Evolutionary conservation across 2,888 invertebrate species (phyloP), one percentile per base, ranked within the genome.

Genomic region (Rotaria magnacalcarata): DNA sequence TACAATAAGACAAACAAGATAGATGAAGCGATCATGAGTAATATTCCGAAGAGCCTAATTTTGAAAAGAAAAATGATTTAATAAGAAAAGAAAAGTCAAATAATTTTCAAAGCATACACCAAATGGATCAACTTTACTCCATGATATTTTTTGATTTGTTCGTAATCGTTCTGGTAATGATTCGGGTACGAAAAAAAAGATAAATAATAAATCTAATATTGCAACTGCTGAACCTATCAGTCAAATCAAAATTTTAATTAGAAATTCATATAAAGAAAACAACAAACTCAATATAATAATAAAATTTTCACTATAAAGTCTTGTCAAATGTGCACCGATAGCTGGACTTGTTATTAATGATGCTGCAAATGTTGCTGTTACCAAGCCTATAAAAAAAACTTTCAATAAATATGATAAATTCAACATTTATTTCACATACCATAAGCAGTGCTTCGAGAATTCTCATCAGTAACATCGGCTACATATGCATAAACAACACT

Each of bases 401-500:
- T 60, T 87, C 90, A 91, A 85, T 85, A n/a, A 58, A 60, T 27
- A 86, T 47, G 86, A 52, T 52, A 74, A 84, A 67, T 84, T 41
- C 56, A 67, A 43, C 41, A 86, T 24, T 80, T 54, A 14, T 91
- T 90, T 89, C 96, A 97, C 90, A 97, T 93, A 86, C 97, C 97
- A 92, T 98, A 98, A 16, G 97, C 97, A 88, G 95, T 93, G 89
- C 96, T 96, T 87, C 98, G 93, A 91, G 97, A 96, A 90, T 95
- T 95, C 90, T 97, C 96, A 89, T 96, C 96, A 54, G 99, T 99
- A 86, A 99, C 96, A 92, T 99, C 99, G 74, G 99, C 98, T 88
- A 99, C 99, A 92, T 99, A 99, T 85, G 99, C 99, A 92, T 99
- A 97, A 87, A 99, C 97, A 87, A 99, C 97, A 89, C 97, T 97